Evolutionary conservation across 2,113 vertebrate genomes (phyloP).

Genomic region (Aplodontia rufa): DNA sequence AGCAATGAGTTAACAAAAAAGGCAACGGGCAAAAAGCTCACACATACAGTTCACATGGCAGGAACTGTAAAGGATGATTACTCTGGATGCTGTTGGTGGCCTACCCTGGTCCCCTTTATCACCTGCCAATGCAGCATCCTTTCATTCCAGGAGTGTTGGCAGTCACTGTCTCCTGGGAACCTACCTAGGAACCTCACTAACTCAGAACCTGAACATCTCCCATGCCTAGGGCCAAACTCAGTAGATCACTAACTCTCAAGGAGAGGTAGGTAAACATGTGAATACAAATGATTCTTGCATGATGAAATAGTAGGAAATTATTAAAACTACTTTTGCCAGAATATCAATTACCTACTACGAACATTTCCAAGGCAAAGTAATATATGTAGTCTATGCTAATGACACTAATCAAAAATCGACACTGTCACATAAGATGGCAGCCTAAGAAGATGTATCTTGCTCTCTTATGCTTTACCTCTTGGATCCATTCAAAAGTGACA

Average conservation of each 20-base stretch:
- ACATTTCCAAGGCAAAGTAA: background rate
- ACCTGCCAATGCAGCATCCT: background rate
- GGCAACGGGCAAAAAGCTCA: background rate
- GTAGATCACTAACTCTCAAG: background rate
- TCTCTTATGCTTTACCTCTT: background rate
- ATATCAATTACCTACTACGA: background rate
- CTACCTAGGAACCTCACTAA: background rate
- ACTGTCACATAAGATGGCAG: background rate
- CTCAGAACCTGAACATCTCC: fast-evolving
- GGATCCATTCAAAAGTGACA: background rate
- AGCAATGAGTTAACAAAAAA: background rate
- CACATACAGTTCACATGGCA: background rate
- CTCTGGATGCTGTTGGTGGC: fast-evolving
- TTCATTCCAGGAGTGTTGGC: background rate
- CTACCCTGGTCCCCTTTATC: fast-evolving
- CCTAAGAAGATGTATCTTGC: background rate
- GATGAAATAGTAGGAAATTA: background rate
- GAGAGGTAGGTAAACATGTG: background rate
- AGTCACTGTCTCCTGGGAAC: background rate
- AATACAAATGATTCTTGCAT: background rate
- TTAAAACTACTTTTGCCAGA: background rate
- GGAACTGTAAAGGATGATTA: no score
- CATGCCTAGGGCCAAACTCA: background rate
- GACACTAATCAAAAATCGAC: background rate
- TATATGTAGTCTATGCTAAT: background rate